A percentile compares a stretch with the other conserved stretches of the same genome.
phyloP scores from a whole-genome alignment of 2,888 invertebrate species.

The Zootermopsis nevadensis region DNA sequence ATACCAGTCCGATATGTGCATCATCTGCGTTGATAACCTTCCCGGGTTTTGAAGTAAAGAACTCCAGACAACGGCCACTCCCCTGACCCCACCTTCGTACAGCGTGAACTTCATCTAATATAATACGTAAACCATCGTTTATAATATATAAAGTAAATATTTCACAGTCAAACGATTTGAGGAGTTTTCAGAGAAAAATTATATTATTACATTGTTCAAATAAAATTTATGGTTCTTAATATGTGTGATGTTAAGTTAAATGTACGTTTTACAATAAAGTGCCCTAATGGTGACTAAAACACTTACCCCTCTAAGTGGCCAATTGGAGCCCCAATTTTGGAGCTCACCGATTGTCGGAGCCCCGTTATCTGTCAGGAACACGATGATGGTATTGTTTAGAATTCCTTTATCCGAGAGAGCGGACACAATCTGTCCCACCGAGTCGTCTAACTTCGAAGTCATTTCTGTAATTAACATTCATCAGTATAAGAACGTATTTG shows the following conservation, averaged over 20 bases:
- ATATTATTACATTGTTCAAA: too few species aligned
- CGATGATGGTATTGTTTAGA: conserved; percentile 66
- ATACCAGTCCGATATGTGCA: conserved; percentile 87
- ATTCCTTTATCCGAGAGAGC: conserved; percentile 61
- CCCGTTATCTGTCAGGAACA: conserved; percentile 68
- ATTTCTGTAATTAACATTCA: conserved; percentile 63
- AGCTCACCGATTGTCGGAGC: conserved; percentile 63
- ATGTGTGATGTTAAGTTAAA: background rate
- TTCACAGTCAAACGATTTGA: too few species aligned
- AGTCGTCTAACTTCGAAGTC: conserved; percentile 67
- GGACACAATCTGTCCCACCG: conserved; percentile 64
- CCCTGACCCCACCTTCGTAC: conserved; percentile 88
- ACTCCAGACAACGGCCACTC: conserved; percentile 81
- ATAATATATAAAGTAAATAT: too few species aligned
- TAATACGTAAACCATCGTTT: too few species aligned
- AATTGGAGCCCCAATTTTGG: conserved; percentile 65
- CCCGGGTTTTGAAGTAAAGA: conserved; percentile 67
- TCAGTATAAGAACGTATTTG: too few species aligned
- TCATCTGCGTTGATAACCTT: conserved; percentile 72
- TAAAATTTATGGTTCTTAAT: background rate
- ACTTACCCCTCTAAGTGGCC: conserved; percentile 63
- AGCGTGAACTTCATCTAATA: conserved; percentile 78
- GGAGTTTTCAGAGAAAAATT: too few species aligned
- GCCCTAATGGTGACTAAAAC: background rate
- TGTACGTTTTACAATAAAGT: background rate